A percentile compares a stretch with the other conserved stretches of the same genome.
Conservation (phyloP, 2,888 invertebrate species). For the Aporophyla lueneburgensis region DNA sequence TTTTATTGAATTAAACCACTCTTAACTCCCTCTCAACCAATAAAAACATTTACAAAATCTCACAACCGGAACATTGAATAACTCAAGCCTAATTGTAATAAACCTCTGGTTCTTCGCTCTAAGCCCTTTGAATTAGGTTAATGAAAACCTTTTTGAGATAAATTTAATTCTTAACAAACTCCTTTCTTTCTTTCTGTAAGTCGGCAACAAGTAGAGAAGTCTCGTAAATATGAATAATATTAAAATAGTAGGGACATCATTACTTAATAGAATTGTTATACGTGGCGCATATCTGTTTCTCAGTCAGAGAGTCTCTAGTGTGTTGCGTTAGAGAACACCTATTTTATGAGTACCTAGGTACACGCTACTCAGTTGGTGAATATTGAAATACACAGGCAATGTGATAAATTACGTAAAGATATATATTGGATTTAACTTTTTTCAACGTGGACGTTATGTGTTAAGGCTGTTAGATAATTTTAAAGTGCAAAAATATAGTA, state of each 20-base stretch:
- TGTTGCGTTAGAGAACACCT: not conserved
- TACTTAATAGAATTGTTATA: not conserved
- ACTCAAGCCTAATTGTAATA: slow-evolving; percentile 61
- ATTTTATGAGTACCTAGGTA: not conserved
- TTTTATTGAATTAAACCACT: slow-evolving; percentile 9
- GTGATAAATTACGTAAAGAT: not conserved
- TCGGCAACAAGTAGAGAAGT: slow-evolving; percentile 14
- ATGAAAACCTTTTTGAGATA: slow-evolving; percentile 57
- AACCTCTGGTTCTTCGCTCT: slow-evolving; percentile 50
- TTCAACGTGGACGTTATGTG: not conserved
- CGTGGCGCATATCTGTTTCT: not conserved
- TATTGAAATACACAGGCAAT: too few relatives aligned
- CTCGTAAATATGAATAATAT: not conserved
- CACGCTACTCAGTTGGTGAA: not conserved
- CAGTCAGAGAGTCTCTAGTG: not conserved
- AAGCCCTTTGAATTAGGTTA: slow-evolving; percentile 57
- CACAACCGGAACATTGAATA: slow-evolving; percentile 40
- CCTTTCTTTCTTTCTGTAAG: slow-evolving; percentile 28
- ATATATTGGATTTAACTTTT: not conserved
- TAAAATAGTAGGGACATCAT: not conserved
- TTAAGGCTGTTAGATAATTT: not conserved
- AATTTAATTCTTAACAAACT: slow-evolving; percentile 53
- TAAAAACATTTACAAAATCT: slow-evolving; percentile 44
- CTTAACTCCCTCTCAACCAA: slow-evolving; percentile 17
- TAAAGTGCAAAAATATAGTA: not conserved